A percentile compares a stretch with the other conserved stretches of the same genome.
Conservation (phyloP, 1,140 invertebrate genomes). For the Procambarus virginalis region DNA sequence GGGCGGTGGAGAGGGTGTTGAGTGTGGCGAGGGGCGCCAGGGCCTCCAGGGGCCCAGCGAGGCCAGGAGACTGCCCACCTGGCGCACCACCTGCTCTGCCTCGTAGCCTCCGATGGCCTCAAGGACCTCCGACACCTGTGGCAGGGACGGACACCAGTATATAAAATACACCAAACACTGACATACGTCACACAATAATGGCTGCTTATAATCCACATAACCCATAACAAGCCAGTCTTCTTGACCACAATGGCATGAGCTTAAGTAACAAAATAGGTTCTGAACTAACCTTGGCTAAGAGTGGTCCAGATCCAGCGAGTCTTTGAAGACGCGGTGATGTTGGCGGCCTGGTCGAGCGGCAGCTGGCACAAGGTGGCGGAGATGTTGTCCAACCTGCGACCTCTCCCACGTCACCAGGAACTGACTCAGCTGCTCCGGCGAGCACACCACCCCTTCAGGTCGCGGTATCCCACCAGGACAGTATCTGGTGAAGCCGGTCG, state of each 20-base stretch:
- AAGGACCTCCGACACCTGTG: slow-evolving; percentile 39
- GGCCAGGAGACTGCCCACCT: slow-evolving; percentile 26
- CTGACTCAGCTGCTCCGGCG: slow-evolving; percentile 28
- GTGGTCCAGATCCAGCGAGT: slow-evolving; percentile 6
- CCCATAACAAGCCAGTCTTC: too few species aligned
- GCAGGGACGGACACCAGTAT: not conserved
- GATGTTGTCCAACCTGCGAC: not conserved
- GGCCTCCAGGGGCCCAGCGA: slow-evolving; percentile 36
- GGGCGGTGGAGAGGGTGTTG: not conserved
- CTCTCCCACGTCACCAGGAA: slow-evolving; percentile 20
- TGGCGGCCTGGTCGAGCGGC: not conserved
- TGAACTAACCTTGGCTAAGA: slow-evolving; percentile 27
- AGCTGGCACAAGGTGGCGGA: slow-evolving; percentile 37
- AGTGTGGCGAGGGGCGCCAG: slow-evolving; percentile 36
- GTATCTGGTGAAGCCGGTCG: not conserved
- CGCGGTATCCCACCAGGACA: slow-evolving; percentile 37
- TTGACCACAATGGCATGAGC: too few species aligned
- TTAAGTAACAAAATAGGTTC: too few species aligned
- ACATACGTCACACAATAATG: too few species aligned
- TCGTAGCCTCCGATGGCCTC: slow-evolving; percentile 42
- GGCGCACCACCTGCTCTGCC: slow-evolving; percentile 12
- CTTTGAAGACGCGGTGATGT: slow-evolving; percentile 18
- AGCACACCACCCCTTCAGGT: slow-evolving; percentile 37
- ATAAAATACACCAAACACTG: too few species aligned
- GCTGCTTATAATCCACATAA: too few species aligned